Conservation (phyloP, 30 jellyfish, hydroid and myxozoan species). For the Chironex yamaguchii region DNA sequence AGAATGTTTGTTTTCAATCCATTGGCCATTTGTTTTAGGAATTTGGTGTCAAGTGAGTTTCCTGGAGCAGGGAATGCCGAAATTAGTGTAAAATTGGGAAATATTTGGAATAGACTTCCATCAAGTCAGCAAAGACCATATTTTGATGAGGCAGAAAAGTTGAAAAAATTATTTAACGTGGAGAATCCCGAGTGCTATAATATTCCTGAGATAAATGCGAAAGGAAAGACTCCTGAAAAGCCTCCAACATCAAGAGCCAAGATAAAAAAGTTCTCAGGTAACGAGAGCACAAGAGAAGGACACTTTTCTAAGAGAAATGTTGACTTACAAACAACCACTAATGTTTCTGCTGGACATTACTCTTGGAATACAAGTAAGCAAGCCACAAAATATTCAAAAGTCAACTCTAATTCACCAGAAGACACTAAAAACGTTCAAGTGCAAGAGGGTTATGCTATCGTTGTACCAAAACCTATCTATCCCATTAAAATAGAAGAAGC, state of each 20-base stretch:
- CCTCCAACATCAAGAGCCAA: background rate
- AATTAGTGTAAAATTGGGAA: constrained; percentile 83
- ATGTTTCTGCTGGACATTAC: background rate
- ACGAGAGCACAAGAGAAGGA: background rate
- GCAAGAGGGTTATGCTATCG: constrained; percentile 7
- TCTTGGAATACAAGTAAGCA: too few species aligned
- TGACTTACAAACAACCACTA: too few species aligned
- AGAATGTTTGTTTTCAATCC: too few species aligned
- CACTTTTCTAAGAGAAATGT: background rate
- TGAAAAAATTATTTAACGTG: constrained; percentile 65
- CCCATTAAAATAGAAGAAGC: background rate
- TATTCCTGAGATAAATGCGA: constrained; percentile 59
- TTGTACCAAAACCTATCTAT: constrained; percentile 71
- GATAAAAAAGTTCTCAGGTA: background rate
- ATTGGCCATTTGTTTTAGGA: too few species aligned
- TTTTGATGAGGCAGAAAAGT: constrained; percentile 67
- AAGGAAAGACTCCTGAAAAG: constrained; percentile 12
- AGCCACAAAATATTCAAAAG: background rate
- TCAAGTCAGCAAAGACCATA: constrained; percentile 75
- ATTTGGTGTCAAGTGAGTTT: constrained; percentile 80
- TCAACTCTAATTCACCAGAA: constrained; percentile 9
- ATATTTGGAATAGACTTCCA: constrained; percentile 76
- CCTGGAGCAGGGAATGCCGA: constrained; percentile 81
- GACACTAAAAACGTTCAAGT: background rate
- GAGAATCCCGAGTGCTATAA: constrained; percentile 70